These are phyloP conservation scores for Nebria salina DNA, from an alignment of 2,888 invertebrate species.

Conservation along the genomic window DNA sequence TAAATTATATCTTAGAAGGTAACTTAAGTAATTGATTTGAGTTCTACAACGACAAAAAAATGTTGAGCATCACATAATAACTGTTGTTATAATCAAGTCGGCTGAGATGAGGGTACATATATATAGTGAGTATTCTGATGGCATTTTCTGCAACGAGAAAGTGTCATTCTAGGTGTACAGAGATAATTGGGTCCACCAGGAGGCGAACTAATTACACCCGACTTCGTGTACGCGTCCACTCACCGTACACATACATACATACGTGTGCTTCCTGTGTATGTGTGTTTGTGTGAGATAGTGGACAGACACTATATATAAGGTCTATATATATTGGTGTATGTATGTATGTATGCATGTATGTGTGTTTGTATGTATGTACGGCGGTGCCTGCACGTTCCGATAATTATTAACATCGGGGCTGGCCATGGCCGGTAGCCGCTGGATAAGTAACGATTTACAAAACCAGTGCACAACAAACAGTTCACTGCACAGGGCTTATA, in stretches of 20 bases:
- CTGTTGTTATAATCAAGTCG: conserved; percentile 5
- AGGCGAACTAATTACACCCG: conserved; percentile 42
- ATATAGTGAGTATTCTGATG: conserved; percentile 16
- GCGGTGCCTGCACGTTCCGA: conserved; percentile 44
- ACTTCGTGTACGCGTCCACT: conserved; percentile 29
- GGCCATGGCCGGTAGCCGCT: conserved; percentile 47
- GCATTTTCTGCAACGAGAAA: conserved; percentile 20
- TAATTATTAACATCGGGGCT: conserved; percentile 46
- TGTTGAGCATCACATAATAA: background rate
- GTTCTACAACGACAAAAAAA: background rate
- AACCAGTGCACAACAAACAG: conserved; percentile 41
- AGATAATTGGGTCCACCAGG: conserved; percentile 45
- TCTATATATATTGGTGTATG: conserved; percentile 3
- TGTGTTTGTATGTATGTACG: conserved; percentile 29
- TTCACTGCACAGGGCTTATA: background rate
- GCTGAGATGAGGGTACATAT: conserved; percentile 3
- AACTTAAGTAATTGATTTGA: background rate
- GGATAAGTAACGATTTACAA: conserved; percentile 47
- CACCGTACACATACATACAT: conserved; percentile 5
- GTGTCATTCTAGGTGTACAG: conserved; percentile 29
- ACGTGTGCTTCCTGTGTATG: background rate
- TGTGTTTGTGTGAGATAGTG: conserved; percentile 6
- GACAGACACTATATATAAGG: background rate
- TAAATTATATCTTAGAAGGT: too few species aligned
- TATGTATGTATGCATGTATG: background rate